Base-by-base conservation (phyloP, 2,113 vertebrate species). In the Sporophila hypoxantha region DNA sequence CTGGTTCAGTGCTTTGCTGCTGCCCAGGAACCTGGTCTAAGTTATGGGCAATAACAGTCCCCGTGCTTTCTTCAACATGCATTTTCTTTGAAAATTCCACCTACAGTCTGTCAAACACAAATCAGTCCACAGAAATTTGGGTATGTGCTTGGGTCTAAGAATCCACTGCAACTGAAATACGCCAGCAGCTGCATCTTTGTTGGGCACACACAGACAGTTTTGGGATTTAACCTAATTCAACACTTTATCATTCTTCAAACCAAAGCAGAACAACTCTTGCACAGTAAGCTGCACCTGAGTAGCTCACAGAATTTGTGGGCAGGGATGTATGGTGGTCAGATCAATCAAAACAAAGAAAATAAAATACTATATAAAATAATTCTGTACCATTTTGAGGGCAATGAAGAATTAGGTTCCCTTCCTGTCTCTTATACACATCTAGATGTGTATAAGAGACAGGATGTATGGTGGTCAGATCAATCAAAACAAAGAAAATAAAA, bases 351-450 rank as follows among this genome's bases (percentile, higher is more conserved):
- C 17, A 67, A 44, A 12, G 34, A 29, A 34, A n/a, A 50, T 3
- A 61, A 83, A 57, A 49, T 22, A 60, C 32, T 67, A 47, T 12
- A 12, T 39, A 92, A 65, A 17, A 62, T 18, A 90, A 47, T 83
- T 94, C 87, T 65, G 71, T 97, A 99, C 98, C 98, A 93, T 96
- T 97, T 61, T 97, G 97, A 92, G 98, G 98, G 94, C 98, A 99
- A 91, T 99, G 99, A 94, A 99, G 98, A 81, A 99, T 98, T 94
- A 99, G 97, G 93, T 98, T 99, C 61, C 98, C 99, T 91, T 99
- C 98, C n/a, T n/a, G n/a, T n/a, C n/a, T n/a, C n/a, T n/a, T n/a
- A n/a, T n/a, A n/a, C n/a, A n/a, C n/a, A n/a, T n/a, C n/a, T n/a
- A n/a, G n/a, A n/a, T n/a, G n/a, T n/a, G n/a, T n/a, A n/a, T n/a